phyloP scores from a whole-genome alignment of 2,113 vertebrate genomes.

The Neolamprologus sp. region DNA sequence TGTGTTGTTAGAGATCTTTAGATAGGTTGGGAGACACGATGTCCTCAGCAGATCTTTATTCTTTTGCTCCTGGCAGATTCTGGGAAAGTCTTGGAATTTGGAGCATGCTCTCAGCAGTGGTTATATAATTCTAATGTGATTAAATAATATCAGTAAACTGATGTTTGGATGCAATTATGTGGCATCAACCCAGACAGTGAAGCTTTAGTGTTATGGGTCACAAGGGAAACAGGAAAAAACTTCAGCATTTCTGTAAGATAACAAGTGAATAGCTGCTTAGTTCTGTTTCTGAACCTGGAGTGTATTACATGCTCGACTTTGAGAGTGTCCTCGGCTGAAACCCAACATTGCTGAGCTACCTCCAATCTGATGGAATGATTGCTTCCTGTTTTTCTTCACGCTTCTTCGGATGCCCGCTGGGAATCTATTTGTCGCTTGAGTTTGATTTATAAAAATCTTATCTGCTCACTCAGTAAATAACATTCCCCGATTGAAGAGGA shows the following conservation, averaged over 20 bases:
- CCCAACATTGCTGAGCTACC: neutral
- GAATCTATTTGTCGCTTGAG: conserved; percentile 19
- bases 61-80: neutral
- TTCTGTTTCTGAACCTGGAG: neutral
- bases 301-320: neutral
- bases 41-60: conserved; percentile 4
- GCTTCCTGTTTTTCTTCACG: conserved; percentile 48
- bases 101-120: conserved; percentile 5
- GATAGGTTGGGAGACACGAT: neutral
- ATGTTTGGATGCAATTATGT: conserved; percentile 13
- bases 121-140: conserved; percentile 7
- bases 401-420: conserved; percentile 11
- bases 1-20: neutral
- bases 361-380: conserved; percentile 31
- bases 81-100: conserved; percentile 32
- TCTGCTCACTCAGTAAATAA: conserved; percentile 64
- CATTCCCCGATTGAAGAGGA: conserved; percentile 44
- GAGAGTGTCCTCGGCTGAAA: neutral
- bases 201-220: neutral
- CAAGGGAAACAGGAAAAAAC: neutral
- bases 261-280: neutral
- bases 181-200: neutral
- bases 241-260: neutral
- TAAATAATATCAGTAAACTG: conserved; percentile 7
- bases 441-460: conserved; percentile 48